phyloP scores from a whole-genome alignment of 2,113 vertebrate species.

The Silurus meridionalis region DNA sequence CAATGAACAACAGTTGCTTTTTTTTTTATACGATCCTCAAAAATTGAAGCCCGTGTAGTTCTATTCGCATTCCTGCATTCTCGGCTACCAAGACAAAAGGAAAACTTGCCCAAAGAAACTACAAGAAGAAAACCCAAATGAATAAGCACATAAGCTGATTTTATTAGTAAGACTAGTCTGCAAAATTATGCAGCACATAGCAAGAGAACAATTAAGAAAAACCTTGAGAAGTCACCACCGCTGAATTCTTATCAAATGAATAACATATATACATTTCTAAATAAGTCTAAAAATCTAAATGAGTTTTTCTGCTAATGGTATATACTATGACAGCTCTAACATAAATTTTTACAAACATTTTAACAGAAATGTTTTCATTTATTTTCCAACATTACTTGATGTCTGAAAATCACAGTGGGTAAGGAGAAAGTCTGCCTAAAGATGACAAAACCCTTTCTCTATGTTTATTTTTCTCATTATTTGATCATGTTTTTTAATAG shows the following conservation, averaged over 20 bases:
- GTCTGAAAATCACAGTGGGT: not conserved
- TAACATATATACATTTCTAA: no score
- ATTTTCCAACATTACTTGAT: not conserved
- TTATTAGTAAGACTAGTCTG: not conserved
- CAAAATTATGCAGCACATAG: not conserved
- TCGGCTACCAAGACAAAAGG: not conserved
- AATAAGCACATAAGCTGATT: not conserved
- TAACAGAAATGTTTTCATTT: not conserved
- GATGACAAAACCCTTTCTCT: not conserved
- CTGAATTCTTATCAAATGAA: not conserved
- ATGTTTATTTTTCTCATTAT: not conserved
- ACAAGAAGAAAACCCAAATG: not conserved
- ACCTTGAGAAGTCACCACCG: not conserved
- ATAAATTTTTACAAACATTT: not conserved
- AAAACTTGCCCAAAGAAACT: not conserved
- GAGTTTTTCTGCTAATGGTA: not conserved
- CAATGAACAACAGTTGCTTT: not conserved
- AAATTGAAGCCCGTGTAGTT: not conserved
- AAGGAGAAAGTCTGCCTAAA: not conserved
- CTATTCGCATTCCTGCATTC: not conserved
- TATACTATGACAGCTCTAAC: not conserved
- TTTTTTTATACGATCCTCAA: not conserved
- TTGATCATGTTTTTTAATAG: not conserved
- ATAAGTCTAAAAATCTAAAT: not conserved
- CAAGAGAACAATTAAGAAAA: not conserved